Evolutionary conservation across 2,113 vertebrate genomes (phyloP).

Genomic region (Podarcis cretensis): DNA sequence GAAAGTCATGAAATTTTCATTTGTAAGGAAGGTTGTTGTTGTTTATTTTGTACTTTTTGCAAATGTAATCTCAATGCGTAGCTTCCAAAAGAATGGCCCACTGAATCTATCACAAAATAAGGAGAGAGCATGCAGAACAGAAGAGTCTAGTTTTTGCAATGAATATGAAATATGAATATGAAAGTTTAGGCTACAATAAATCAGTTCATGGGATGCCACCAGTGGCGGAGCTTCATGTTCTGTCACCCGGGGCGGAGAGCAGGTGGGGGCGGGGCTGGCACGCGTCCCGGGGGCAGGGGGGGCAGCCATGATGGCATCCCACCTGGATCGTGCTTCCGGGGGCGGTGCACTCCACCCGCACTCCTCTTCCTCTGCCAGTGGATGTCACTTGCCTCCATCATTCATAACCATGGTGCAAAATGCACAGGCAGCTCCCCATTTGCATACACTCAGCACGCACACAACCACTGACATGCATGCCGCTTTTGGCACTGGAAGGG

Average conservation of each 20-base stretch:
- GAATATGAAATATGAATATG: not conserved
- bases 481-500: not conserved
- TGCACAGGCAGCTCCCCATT: not conserved
- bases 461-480: too few relatives aligned
- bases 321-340: rapidly evolving
- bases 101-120: not conserved
- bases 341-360: too few relatives aligned
- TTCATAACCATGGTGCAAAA: not conserved
- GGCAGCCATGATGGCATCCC: too few relatives aligned
- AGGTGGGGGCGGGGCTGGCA: too few relatives aligned
- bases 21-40: not conserved
- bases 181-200: not conserved
- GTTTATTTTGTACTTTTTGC: not conserved
- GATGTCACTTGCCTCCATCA: too few relatives aligned
- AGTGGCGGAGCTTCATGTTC: too few relatives aligned
- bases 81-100: not conserved
- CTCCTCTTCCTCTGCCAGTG: too few relatives aligned
- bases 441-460: not conserved
- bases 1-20: not conserved
- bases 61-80: not conserved
- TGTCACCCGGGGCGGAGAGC: too few relatives aligned
- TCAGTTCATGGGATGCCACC: not conserved
- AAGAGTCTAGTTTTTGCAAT: not conserved
- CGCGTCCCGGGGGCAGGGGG: too few relatives aligned
- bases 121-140: not conserved